A percentile compares a stretch with the other conserved stretches of the same genome.
phyloP scores from a whole-genome alignment of 1,140 invertebrate genomes.

The Diorhabda carinulata region DNA sequence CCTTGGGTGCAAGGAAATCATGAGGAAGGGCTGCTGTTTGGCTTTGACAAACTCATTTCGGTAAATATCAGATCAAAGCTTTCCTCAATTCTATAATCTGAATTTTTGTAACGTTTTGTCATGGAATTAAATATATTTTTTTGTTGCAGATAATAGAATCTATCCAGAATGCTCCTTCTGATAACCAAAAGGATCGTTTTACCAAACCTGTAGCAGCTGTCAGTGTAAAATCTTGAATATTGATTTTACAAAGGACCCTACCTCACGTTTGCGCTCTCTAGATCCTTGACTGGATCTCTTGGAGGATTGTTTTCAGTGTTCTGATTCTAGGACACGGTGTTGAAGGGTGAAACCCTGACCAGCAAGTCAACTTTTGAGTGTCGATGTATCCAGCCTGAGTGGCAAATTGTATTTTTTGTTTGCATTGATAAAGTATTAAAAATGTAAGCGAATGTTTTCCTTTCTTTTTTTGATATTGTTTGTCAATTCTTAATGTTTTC shows the following conservation, averaged over 20 bases:
- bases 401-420: constrained; percentile 25
- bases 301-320: neutral
- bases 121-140: neutral
- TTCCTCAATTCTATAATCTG: too few relatives aligned
- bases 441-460: constrained; percentile 5
- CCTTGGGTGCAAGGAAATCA: constrained; percentile 87
- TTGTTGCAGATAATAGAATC: constrained; percentile 34
- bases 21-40: constrained; percentile 90
- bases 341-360: neutral
- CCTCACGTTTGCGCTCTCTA: neutral
- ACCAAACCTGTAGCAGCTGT: constrained; percentile 26
- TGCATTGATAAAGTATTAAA: constrained; percentile 27
- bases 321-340: neutral
- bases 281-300: neutral
- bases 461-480: constrained; percentile 6
- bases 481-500: constrained; percentile 25
- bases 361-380: constrained; percentile 8
- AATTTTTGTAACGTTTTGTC: neutral
- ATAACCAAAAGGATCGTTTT: constrained; percentile 23
- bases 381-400: constrained; percentile 15
- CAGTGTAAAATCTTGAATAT: constrained; percentile 35
- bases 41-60: constrained; percentile 80
- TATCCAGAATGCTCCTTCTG: constrained; percentile 27
- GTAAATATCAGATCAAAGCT: constrained; percentile 39
- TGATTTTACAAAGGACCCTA: neutral